These are phyloP conservation scores for Drosophila setifemur DNA, from an alignment of 1,140 invertebrate species.

Conservation along the genomic window DNA sequence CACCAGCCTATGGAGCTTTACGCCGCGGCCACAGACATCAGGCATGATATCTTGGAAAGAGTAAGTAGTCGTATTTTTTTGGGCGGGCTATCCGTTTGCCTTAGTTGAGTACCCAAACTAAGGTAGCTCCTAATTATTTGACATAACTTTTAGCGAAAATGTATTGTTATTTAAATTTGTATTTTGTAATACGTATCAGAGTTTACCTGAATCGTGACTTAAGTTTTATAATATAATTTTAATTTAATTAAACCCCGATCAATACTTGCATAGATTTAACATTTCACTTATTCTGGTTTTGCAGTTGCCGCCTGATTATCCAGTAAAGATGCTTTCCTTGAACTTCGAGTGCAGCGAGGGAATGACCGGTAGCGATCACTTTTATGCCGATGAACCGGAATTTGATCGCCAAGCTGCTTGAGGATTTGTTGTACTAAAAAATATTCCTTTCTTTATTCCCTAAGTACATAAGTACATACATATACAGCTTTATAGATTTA, in stretches of 20 bases:
- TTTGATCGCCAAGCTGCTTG: constrained; percentile 54
- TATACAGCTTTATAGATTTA: constrained; percentile 28
- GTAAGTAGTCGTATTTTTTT: constrained; percentile 24
- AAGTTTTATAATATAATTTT: too few species aligned
- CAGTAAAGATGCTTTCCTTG: constrained; percentile 45
- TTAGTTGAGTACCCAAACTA: too few species aligned
- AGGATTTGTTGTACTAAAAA: neutral
- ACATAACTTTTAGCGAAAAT: neutral
- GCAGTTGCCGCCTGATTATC: constrained; percentile 49
- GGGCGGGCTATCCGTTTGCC: too few species aligned
- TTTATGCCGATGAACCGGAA: constrained; percentile 62
- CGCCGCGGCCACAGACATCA: constrained; percentile 65
- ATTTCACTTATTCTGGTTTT: too few species aligned
- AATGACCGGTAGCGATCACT: constrained; percentile 50
- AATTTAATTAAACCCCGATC: too few species aligned
- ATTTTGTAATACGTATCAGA: too few species aligned
- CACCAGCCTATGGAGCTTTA: constrained; percentile 51
- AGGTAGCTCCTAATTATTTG: neutral
- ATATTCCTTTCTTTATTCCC: constrained; percentile 11
- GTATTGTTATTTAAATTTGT: too few species aligned
- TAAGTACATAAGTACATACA: constrained; percentile 8
- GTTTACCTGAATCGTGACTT: too few species aligned
- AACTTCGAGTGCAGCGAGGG: constrained; percentile 67
- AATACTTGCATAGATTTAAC: neutral
- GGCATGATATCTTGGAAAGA: constrained; percentile 61